phyloP scores from a whole-genome alignment of 2,888 invertebrate species.

The Epistrophe grossulariae region DNA sequence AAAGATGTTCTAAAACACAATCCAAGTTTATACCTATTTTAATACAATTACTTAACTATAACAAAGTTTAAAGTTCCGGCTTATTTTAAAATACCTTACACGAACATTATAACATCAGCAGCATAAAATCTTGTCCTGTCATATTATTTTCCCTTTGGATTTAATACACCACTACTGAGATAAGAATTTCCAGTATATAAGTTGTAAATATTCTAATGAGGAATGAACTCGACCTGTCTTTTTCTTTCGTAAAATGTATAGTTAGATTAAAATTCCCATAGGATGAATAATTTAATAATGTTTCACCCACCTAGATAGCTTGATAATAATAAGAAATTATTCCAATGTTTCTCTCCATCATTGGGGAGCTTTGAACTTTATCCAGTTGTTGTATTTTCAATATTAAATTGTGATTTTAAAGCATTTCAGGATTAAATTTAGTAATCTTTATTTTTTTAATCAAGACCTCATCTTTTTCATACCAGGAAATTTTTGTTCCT shows the following conservation, averaged over 20 bases:
- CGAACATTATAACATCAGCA: neutral
- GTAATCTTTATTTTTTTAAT: no score
- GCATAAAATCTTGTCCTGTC: neutral
- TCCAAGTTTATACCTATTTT: no score
- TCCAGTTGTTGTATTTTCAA: no score
- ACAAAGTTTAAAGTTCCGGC: neutral
- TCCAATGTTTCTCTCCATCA: neutral
- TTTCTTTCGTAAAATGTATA: neutral
- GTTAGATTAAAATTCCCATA: neutral
- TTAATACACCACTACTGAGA: neutral
- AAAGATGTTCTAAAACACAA: no score
- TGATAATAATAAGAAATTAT: neutral
- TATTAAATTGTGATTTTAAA: no score
- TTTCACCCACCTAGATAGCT: neutral
- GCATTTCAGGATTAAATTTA: no score
- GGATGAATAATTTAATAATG: neutral
- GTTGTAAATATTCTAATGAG: neutral
- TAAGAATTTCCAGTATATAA: neutral
- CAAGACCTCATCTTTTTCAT: neutral
- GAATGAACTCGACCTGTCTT: no score
- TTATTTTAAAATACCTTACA: neutral
- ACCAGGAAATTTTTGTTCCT: no score
- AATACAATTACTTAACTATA: no score
- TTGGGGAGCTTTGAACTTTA: neutral
- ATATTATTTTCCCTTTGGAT: conserved; percentile 4